phyloP scores from a whole-genome alignment of 2,113 vertebrate species.

The Salvator merianae region DNA sequence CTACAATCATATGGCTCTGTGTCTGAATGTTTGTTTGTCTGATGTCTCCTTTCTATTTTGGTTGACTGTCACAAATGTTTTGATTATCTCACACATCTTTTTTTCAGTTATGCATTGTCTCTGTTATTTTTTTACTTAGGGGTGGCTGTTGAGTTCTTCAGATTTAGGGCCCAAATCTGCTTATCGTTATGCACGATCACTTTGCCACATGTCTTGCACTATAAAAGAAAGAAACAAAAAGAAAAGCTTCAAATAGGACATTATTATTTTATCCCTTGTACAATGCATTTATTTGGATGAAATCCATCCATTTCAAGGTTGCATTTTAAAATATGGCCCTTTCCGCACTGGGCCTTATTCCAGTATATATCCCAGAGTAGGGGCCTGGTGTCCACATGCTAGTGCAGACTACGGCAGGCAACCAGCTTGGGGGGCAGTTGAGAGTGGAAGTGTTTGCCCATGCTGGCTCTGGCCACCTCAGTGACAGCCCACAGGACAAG shows the following conservation, averaged over 20 bases:
- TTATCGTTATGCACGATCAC: conserved; percentile 54
- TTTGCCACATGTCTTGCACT: conserved; percentile 33
- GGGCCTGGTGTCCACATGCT: too few species aligned
- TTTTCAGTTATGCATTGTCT: conserved; percentile 74
- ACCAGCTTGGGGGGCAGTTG: too few species aligned
- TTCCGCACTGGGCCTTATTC: background rate
- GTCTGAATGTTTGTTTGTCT: conserved; percentile 73
- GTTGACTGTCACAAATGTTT: conserved; percentile 75
- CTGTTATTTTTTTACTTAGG: conserved; percentile 70
- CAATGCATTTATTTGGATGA: background rate
- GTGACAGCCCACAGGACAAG: too few species aligned
- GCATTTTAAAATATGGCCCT: background rate
- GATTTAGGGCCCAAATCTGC: conserved; percentile 68
- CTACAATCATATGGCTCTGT: conserved; percentile 68
- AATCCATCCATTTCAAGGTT: background rate
- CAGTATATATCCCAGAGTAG: background rate
- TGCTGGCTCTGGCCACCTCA: too few species aligned
- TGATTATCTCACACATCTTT: conserved; percentile 71
- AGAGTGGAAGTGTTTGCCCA: background rate
- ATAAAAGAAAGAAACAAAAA: background rate
- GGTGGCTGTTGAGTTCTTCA: conserved; percentile 67
- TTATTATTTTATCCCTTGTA: background rate
- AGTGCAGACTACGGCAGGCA: too few species aligned
- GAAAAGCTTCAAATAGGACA: too few species aligned
- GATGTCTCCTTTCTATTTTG: conserved; percentile 73